phyloP scores from a whole-genome alignment of 1,140 invertebrate species.

The Hycleus phaleratus region DNA sequence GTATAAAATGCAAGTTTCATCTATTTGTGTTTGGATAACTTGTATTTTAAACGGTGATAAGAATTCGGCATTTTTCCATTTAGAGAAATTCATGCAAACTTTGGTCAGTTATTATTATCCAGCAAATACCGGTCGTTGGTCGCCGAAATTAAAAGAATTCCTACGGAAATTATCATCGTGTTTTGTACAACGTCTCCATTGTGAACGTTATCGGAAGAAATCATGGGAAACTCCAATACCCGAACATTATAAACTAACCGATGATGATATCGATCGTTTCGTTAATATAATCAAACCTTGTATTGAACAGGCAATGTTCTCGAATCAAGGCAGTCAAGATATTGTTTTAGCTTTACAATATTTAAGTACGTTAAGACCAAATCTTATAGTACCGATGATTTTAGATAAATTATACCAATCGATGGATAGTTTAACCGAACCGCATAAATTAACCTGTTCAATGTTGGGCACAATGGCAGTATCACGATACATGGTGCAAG shows the following conservation, averaged over 20 bases:
- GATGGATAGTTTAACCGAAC: constrained; percentile 79
- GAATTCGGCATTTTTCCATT: constrained; percentile 59
- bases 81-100: constrained; percentile 74
- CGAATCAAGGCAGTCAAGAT: constrained; percentile 57
- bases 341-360: constrained; percentile 63
- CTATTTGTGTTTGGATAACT: constrained; percentile 64
- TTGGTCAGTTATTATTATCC: constrained; percentile 86
- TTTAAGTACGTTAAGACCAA: constrained; percentile 70
- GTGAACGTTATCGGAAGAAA: constrained; percentile 53
- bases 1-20: constrained; percentile 49
- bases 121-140: constrained; percentile 78
- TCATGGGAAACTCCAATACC: constrained; percentile 65
- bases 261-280: constrained; percentile 76
- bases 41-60: constrained; percentile 50
- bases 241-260: constrained; percentile 62
- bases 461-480: constrained; percentile 69
- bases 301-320: constrained; percentile 62
- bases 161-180: constrained; percentile 51
- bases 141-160: constrained; percentile 54
- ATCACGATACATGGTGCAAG: constrained; percentile 58
- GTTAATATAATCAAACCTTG: constrained; percentile 51
- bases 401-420: constrained; percentile 72
- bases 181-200: constrained; percentile 54
- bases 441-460: constrained; percentile 73
- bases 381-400: constrained; percentile 73